Evolutionary conservation across 2,797 vertebrate genomes (phyloP).

Genomic region (Oreonectes daqikongensis): DNA sequence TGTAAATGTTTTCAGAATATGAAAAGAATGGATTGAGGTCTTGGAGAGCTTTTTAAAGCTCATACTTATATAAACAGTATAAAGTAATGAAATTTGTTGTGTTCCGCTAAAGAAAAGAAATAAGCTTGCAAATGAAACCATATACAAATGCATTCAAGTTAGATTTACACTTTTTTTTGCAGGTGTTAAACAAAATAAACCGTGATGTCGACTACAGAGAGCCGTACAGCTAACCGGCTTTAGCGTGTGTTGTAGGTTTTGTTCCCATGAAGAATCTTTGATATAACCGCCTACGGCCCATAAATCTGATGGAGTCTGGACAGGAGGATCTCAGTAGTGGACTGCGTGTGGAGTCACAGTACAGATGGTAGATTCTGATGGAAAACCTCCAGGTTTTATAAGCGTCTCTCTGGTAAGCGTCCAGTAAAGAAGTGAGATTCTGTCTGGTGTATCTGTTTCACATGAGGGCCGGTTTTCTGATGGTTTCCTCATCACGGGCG

Average conservation of each 20-base stretch:
- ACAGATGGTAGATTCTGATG: conserved; percentile 30
- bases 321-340: not conserved
- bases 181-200: conserved; percentile 7
- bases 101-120: not conserved
- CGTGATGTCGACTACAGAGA: not conserved
- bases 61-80: too few species aligned
- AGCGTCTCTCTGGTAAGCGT: conserved; percentile 6
- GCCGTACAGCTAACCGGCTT: not conserved
- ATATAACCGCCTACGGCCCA: conserved; percentile 6
- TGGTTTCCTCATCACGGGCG: conserved; percentile 22
- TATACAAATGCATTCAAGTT: not conserved
- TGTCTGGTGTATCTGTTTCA: conserved; percentile 28
- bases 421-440: conserved; percentile 3
- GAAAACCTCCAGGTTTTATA: conserved; percentile 26
- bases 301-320: conserved; percentile 25
- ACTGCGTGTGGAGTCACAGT: conserved; percentile 16
- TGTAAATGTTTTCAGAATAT: too few species aligned
- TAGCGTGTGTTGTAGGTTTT: not conserved
- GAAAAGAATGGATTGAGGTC: too few species aligned
- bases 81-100: not conserved
- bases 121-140: not conserved
- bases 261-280: conserved; percentile 22
- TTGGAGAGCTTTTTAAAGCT: too few species aligned
- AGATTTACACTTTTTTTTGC: not conserved
- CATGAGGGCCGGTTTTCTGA: conserved; percentile 17